These are phyloP conservation scores for Drosophila eugracilis DNA, from an alignment of 1,140 invertebrate species.

Conservation along the genomic window DNA sequence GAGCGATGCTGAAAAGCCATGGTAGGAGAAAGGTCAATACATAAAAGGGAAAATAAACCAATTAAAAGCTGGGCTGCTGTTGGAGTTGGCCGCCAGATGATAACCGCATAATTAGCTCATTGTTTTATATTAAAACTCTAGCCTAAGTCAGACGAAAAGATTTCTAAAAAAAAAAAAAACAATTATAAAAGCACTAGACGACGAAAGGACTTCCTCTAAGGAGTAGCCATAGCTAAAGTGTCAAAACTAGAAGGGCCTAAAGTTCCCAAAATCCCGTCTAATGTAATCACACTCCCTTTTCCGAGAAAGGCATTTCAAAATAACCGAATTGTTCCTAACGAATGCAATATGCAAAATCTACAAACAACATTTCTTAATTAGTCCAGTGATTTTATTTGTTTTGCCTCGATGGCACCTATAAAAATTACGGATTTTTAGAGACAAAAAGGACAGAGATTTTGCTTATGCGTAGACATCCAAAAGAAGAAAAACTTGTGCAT, in stretches of 20 bases:
- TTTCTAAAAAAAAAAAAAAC: neutral
- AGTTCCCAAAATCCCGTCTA: slow-evolving; percentile 7
- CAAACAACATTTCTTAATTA: slow-evolving; percentile 2
- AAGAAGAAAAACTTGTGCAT: slow-evolving; percentile 17
- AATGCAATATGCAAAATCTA: slow-evolving; percentile 1
- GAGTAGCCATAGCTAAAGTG: neutral
- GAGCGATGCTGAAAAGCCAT: slow-evolving; percentile 48
- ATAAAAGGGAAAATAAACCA: too few species aligned
- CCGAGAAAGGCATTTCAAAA: neutral
- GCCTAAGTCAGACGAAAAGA: slow-evolving; percentile 32
- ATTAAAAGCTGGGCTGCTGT: slow-evolving; percentile 14
- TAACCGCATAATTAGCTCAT: slow-evolving; percentile 36
- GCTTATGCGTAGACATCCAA: slow-evolving; percentile 17
- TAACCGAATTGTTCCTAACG: slow-evolving; percentile 22
- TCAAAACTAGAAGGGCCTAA: neutral
- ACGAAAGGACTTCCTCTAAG: slow-evolving; percentile 1
- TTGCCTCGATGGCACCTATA: neutral
- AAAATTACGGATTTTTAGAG: neutral
- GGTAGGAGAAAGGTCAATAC: neutral
- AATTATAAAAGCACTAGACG: slow-evolving; percentile 1
- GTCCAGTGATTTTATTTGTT: slow-evolving; percentile 19
- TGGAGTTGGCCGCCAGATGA: slow-evolving; percentile 29
- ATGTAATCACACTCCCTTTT: slow-evolving; percentile 1
- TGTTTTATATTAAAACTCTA: slow-evolving; percentile 83
- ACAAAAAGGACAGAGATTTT: slow-evolving; percentile 9